Conservation (phyloP, 2,888 invertebrate genomes). For the Uropetala carovei region DNA sequence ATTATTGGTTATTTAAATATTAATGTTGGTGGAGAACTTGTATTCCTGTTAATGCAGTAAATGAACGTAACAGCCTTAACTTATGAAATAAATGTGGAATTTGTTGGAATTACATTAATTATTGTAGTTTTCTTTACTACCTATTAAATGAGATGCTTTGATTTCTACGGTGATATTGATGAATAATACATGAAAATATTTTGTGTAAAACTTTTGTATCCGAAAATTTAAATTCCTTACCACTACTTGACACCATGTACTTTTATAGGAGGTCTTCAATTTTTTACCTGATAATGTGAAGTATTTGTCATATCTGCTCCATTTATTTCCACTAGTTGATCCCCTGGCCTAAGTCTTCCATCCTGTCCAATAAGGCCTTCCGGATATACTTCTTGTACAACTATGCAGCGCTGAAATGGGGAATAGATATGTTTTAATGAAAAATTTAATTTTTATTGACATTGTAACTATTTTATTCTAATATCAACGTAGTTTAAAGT, state of each 20-base stretch:
- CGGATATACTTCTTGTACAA: constrained; percentile 74
- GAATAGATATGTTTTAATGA: too few relatives aligned
- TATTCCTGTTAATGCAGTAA: too few relatives aligned
- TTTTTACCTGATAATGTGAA: constrained; percentile 69
- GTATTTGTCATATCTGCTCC: constrained; percentile 71
- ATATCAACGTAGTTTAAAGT: too few relatives aligned
- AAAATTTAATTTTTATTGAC: too few relatives aligned
- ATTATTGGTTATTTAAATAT: too few relatives aligned
- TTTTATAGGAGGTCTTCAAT: not conserved
- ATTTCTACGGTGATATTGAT: not conserved
- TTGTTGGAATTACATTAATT: not conserved
- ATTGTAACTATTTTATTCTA: too few relatives aligned
- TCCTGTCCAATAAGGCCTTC: constrained; percentile 74
- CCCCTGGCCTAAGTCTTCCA: constrained; percentile 74
- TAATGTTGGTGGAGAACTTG: too few relatives aligned
- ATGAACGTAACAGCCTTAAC: not conserved
- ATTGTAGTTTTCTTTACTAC: not conserved
- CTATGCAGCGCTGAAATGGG: constrained; percentile 73
- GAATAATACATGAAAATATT: not conserved
- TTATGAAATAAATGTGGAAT: not conserved
- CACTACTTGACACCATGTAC: not conserved
- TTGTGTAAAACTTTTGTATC: not conserved
- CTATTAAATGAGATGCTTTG: not conserved
- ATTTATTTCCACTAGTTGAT: constrained; percentile 76
- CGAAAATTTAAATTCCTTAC: not conserved